Conservation (phyloP, 2,797 vertebrate species). For the Tauraco hartlaubi region DNA sequence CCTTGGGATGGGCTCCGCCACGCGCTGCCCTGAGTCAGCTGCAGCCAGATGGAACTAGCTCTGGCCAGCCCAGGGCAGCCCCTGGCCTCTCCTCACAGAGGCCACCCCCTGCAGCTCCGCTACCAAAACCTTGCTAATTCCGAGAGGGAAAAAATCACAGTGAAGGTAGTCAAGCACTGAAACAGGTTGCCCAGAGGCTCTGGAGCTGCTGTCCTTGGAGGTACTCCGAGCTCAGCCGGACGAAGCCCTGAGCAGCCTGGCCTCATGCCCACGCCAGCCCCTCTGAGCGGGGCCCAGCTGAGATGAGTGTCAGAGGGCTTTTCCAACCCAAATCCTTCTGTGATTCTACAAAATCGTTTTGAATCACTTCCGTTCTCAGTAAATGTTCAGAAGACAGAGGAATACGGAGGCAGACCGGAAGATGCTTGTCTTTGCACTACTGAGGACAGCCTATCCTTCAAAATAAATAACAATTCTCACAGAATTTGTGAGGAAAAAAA, state of each 20-base stretch:
- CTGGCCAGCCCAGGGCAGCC: background rate
- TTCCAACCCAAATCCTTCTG: background rate
- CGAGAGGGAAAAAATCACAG: background rate
- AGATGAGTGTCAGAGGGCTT: background rate
- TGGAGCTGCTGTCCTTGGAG: background rate
- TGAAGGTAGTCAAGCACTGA: background rate
- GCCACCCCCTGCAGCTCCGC: background rate
- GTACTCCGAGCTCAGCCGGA: background rate
- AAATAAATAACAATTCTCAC: background rate
- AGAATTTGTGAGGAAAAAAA: background rate
- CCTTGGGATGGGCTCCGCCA: background rate
- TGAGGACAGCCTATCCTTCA: background rate
- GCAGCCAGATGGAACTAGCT: background rate
- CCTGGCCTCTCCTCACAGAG: background rate
- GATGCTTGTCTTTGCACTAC: background rate
- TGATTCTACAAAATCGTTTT: background rate
- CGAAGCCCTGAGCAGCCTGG: background rate
- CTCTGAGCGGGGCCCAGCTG: fast-evolving
- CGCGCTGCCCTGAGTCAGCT: too few relatives aligned
- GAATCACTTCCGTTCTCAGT: background rate
- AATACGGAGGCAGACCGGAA: background rate
- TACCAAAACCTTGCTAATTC: background rate
- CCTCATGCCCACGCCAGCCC: fast-evolving
- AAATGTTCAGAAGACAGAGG: background rate
- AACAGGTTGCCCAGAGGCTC: background rate